Evolutionary conservation across 2,888 invertebrate species (phyloP).

Genomic region (Pimpla rufipes): DNA sequence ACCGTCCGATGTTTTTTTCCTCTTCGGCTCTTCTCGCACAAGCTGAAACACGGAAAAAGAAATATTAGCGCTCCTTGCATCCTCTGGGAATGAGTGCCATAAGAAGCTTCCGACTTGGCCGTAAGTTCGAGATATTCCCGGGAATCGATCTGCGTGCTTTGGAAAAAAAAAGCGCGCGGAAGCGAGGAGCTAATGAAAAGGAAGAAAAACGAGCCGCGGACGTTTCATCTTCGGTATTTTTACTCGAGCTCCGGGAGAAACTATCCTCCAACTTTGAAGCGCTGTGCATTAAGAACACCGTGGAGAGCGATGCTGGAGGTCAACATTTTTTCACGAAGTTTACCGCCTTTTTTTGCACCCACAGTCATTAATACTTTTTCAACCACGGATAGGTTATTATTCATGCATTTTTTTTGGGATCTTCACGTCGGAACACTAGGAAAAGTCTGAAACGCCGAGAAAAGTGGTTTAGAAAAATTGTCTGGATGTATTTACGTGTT

Average conservation of each 20-base stretch:
- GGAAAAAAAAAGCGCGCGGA: background rate
- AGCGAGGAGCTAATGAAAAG: slow-evolving; percentile 21
- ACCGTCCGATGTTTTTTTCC: background rate
- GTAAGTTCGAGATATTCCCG: slow-evolving; percentile 1
- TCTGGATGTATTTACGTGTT: no score
- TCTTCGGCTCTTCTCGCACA: slow-evolving; percentile 4
- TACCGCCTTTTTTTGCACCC: background rate
- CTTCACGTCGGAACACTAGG: no score
- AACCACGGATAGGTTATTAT: background rate
- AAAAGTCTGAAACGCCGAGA: no score
- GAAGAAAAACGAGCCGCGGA: slow-evolving; percentile 6
- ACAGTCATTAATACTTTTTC: no score
- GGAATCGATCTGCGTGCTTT: background rate
- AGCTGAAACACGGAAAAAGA: slow-evolving; percentile 21
- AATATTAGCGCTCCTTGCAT: slow-evolving; percentile 29
- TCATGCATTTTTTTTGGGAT: no score
- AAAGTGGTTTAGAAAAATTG: no score
- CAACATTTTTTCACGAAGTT: background rate
- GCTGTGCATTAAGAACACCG: background rate
- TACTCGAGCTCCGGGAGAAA: background rate
- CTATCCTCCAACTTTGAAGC: slow-evolving; percentile 22
- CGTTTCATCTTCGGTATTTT: slow-evolving; percentile 25
- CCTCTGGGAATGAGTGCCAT: slow-evolving; percentile 10
- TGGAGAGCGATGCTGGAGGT: background rate
- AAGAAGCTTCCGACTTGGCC: background rate